Conservation (phyloP, 2,888 invertebrate species). For the Pecten maximus region DNA sequence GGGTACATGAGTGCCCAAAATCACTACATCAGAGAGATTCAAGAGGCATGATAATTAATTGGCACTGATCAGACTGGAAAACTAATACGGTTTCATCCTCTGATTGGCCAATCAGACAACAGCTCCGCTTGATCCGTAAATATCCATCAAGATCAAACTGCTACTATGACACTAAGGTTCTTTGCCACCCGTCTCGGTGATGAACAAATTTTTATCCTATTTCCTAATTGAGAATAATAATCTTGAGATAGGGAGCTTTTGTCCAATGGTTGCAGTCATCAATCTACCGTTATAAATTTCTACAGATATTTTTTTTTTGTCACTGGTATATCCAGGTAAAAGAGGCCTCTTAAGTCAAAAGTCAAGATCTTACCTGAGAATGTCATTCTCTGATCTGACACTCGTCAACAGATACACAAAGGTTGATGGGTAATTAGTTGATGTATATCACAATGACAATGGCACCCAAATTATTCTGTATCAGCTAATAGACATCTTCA, state of each 20-base stretch:
- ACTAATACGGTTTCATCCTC: constrained; percentile 46
- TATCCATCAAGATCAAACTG: constrained; percentile 44
- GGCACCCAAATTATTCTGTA: not conserved
- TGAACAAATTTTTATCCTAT: constrained; percentile 20
- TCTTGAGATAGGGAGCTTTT: constrained; percentile 29
- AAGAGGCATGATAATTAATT: constrained; percentile 51
- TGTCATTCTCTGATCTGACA: not conserved
- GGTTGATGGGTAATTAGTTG: not conserved
- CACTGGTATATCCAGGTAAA: not conserved
- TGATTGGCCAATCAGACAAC: constrained; percentile 47
- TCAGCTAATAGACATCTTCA: no score
- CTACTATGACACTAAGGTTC: constrained; percentile 48
- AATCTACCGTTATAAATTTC: not conserved
- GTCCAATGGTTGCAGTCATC: not conserved
- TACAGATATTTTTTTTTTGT: not conserved
- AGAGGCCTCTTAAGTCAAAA: not conserved
- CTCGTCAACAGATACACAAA: not conserved
- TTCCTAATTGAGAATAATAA: constrained; percentile 2
- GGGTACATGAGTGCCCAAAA: constrained; percentile 25
- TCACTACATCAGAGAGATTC: constrained; percentile 38
- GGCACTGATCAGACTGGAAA: constrained; percentile 49
- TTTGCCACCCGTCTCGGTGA: constrained; percentile 38
- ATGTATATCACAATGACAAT: not conserved
- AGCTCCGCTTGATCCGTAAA: not conserved
- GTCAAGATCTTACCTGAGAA: not conserved